Evolutionary conservation across 2,888 invertebrate species (phyloP), one percentile per base, ranked within the genome.

Genomic region (Diloba caeruleocephala): DNA sequence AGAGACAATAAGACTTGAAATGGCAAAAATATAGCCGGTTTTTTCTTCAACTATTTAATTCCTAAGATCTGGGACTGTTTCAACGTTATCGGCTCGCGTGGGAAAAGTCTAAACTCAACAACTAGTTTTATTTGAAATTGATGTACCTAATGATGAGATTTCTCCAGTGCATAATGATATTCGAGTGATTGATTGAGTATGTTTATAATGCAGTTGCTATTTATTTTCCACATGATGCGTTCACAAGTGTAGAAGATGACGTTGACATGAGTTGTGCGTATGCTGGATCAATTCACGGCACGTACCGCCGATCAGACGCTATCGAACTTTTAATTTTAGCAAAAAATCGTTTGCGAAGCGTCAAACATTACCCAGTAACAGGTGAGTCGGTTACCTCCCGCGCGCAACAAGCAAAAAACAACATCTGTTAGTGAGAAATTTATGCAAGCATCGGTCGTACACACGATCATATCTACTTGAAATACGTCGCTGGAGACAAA

Each of bases 401-500:
- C 79, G 81, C 66, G 67, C 74, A 66, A 71, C 68, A 69, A 70
- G 79, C 83, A 89, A 90, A 90, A 92, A 87, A 78, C 76, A 77
- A 85, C 89, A 89, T 88, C 85, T 88, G 89, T 85, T 85, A 70
- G 80, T 84, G 78, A 82, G 82, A 85, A 87, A 88, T 85, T 81
- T 84, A 87, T 86, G 86, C 88, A 89, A 85, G 84, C 82, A 82
- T 84, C 74, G 81, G 73, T 82, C 81, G 81, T 81, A 85, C 84
- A 87, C 83, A 88, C 85, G 92, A 92, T 92, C 85, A 92, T 92
- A 91, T 92, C 91, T 88, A 85, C 85, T 87, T 87, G 87, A 87
- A 85, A 85, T 84, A 87, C 84, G 88, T 89, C 89, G 85, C 76
- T 61, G 64, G 78, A 87, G 91, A 92, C 92, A 92, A 92, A 92